phyloP scores from a whole-genome alignment of 2,797 vertebrate genomes.

The Odontamblyopus rebecca region DNA sequence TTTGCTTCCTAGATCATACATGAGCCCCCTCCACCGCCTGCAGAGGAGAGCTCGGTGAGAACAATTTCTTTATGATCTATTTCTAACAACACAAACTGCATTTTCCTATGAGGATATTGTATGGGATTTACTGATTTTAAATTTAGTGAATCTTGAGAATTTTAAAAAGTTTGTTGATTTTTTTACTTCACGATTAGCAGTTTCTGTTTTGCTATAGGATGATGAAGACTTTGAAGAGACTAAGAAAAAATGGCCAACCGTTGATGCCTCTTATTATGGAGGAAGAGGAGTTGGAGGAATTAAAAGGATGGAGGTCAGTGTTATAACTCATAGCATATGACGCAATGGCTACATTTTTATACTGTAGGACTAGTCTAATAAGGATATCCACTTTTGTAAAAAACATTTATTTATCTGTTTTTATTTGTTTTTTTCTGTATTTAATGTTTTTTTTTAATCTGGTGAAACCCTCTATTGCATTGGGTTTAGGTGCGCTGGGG shows the following conservation, averaged over 20 bases:
- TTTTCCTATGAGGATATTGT: not conserved
- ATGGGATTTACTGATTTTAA: not conserved
- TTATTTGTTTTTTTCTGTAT: too few species aligned
- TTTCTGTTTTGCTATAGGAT: conserved; percentile 71
- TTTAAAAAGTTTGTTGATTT: too few species aligned
- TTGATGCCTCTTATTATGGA: conserved; percentile 97
- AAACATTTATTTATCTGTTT: too few species aligned
- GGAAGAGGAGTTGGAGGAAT: conserved; percentile 96
- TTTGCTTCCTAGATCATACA: conserved; percentile 86
- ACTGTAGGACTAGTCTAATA: too few species aligned
- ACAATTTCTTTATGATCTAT: not conserved
- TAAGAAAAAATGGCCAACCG: conserved; percentile 98
- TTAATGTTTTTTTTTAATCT: too few species aligned
- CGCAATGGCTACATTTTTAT: too few species aligned
- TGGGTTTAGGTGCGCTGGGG: conserved; percentile 93
- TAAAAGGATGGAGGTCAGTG: conserved; percentile 94
- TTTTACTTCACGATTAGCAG: not conserved
- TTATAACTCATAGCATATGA: too few species aligned
- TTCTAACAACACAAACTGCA: not conserved
- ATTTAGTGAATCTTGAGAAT: not conserved
- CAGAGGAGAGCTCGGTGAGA: conserved; percentile 94
- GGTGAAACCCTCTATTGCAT: too few species aligned
- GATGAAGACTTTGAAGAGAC: conserved; percentile 92
- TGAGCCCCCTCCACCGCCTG: conserved; percentile 86
- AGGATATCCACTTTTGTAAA: too few species aligned